phyloP scores from a whole-genome alignment of 2,888 invertebrate genomes.

The Drosophila pseudotalamancana region DNA sequence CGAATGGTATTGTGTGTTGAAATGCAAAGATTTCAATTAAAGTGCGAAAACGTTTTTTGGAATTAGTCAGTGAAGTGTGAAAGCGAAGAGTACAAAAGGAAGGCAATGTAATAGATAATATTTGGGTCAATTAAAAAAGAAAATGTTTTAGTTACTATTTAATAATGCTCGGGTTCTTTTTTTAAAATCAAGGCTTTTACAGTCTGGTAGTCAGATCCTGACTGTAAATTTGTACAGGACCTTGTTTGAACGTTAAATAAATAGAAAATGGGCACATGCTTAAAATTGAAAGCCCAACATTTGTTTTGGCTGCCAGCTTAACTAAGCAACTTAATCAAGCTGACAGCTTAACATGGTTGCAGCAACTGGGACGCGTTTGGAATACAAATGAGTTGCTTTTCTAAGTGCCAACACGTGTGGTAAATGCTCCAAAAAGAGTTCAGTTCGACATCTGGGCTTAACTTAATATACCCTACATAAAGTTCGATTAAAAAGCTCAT shows the following conservation, averaged over 20 bases:
- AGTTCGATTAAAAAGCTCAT: too few relatives aligned
- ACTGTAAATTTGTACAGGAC: too few relatives aligned
- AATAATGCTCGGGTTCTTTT: too few relatives aligned
- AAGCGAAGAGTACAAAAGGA: neutral
- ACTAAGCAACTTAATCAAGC: neutral
- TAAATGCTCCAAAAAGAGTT: constrained; percentile 9
- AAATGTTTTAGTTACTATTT: too few relatives aligned
- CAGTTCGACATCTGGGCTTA: constrained; percentile 3
- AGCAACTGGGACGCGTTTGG: neutral
- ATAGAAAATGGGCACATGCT: neutral
- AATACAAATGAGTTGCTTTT: constrained; percentile 3
- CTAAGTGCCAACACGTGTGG: constrained; percentile 6
- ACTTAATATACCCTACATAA: constrained; percentile 4
- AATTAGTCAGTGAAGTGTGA: neutral
- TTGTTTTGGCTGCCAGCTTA: neutral
- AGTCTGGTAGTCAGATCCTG: too few relatives aligned
- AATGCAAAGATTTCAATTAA: constrained; percentile 22
- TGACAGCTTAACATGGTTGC: constrained; percentile 4
- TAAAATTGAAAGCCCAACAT: neutral
- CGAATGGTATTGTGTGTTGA: constrained; percentile 4
- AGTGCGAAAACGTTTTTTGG: neutral
- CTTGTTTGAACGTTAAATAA: neutral
- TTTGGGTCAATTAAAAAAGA: too few relatives aligned
- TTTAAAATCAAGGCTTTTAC: too few relatives aligned
- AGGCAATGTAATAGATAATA: neutral